Base-by-base conservation (phyloP, 2,113 vertebrate genomes). In the Melanocharis versteri region DNA sequence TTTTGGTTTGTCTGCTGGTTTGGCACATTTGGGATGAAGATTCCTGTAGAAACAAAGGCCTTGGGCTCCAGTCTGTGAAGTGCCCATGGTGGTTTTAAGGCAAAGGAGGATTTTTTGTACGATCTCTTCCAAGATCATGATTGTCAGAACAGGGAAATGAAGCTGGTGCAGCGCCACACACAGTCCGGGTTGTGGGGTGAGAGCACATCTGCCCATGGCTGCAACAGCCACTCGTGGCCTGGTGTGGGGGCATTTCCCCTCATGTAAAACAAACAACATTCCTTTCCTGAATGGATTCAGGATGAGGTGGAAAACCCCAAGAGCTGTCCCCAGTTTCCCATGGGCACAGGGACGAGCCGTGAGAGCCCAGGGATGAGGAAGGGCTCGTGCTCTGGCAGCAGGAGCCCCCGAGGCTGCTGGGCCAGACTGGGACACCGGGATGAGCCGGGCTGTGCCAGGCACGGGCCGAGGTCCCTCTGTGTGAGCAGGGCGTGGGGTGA, bases 1-100 rank as follows among this genome's bases (percentile, higher is more conserved):
- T 95, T 96, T 97, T 93, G 94, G 92, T 94, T 83, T 83, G 30
- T 88, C 94, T 85, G 71, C 62, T 96, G 11, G 47, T 93, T 92
- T 95, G 96, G 93, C 92, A 96, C 47, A 1, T 72, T 65, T 24
- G 77, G 75, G 66, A 42, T 1, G 33, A 83, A 50, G 87, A 47
- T 77, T 87, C 58, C 84, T 68, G 47, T 2, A 7, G 58, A 22
- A 91, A 76, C 35, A 65, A 93, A 95, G 90, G 91, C 91, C 72
- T 73, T 2, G 9, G 91, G 86, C 76, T 92, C 20, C 58, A n/a
- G 79, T 45, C 71, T 48, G 62, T 26, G 86, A 53, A 42, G 56
- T 2, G n/a, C 77, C 73, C 30, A 0, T 1, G 27, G 54, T 65
- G 77, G 45, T 53, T 85, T 94, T 96, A 96, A 95, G 95, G 95